Evolutionary conservation across 1,140 invertebrate species (phyloP).

Genomic region (Berghia stephanieae): DNA sequence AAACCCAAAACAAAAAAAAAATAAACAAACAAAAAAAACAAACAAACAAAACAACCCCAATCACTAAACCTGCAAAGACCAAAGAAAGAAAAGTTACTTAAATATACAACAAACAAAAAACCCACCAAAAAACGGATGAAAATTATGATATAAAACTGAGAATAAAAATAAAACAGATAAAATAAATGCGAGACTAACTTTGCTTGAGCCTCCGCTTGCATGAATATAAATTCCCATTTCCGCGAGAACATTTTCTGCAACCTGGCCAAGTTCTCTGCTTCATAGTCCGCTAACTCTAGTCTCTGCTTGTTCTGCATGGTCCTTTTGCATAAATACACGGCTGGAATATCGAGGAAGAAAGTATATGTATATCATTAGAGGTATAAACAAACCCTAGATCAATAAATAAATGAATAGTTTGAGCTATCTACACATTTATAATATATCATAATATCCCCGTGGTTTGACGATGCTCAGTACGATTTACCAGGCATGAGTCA

Average conservation of each 20-base stretch:
- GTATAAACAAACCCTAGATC: too few relatives aligned
- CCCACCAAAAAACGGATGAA: not conserved
- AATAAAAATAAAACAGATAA: not conserved
- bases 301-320: conserved; percentile 99
- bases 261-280: conserved; percentile 95
- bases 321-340: conserved; percentile 98
- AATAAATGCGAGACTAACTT: conserved; percentile 67
- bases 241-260: conserved; percentile 99
- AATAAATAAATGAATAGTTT: too few relatives aligned
- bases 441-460: too few relatives aligned
- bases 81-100: too few relatives aligned
- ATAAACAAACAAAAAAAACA: too few relatives aligned
- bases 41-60: too few relatives aligned
- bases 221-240: conserved; percentile 99
- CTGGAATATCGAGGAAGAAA: conserved; percentile 72
- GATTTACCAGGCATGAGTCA: too few relatives aligned
- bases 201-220: conserved; percentile 83
- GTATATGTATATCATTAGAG: too few relatives aligned
- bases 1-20: too few relatives aligned
- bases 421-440: too few relatives aligned
- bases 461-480: too few relatives aligned
- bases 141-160: not conserved
- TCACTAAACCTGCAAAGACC: too few relatives aligned
- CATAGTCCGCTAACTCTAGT: conserved; percentile 96
- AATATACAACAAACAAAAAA: not conserved